A percentile compares a stretch with the other conserved stretches of the same genome.
Evolutionary conservation across 2,888 invertebrate species (phyloP).

Genomic region (Harmothoe impar): DNA sequence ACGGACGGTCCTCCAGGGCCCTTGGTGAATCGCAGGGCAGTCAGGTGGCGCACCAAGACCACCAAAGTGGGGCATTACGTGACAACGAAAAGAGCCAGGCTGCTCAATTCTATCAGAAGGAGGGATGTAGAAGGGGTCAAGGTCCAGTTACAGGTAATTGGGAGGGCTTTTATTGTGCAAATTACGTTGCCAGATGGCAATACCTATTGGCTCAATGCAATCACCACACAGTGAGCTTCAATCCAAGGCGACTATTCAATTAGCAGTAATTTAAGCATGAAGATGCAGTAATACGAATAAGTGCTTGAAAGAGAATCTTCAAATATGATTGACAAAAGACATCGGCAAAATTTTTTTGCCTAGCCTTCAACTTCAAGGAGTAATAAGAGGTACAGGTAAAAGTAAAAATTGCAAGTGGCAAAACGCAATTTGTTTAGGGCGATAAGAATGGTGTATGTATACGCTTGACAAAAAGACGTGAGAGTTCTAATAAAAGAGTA

Average conservation of each 20-base stretch:
- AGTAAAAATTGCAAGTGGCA: no score
- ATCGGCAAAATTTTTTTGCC: no score
- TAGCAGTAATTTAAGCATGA: no score
- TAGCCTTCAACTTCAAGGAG: no score
- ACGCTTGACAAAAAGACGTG: no score
- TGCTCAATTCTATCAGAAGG: neutral
- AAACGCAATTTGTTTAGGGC: no score
- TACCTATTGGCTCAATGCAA: neutral
- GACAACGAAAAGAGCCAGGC: neutral
- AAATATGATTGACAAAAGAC: no score
- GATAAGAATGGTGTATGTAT: no score
- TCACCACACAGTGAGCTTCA: neutral
- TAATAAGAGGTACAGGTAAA: no score
- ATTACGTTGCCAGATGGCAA: neutral
- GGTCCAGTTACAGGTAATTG: conserved; percentile 7
- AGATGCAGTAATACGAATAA: no score
- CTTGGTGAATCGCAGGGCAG: neutral
- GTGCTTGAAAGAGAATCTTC: no score
- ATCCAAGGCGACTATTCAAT: neutral
- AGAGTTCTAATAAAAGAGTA: no score
- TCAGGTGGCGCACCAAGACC: neutral
- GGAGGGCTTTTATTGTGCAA: neutral
- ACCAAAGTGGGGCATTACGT: neutral
- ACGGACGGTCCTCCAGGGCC: neutral
- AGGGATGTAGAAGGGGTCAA: neutral